phyloP scores from a whole-genome alignment of 1,140 invertebrate genomes.

The Drosophila burlai region DNA sequence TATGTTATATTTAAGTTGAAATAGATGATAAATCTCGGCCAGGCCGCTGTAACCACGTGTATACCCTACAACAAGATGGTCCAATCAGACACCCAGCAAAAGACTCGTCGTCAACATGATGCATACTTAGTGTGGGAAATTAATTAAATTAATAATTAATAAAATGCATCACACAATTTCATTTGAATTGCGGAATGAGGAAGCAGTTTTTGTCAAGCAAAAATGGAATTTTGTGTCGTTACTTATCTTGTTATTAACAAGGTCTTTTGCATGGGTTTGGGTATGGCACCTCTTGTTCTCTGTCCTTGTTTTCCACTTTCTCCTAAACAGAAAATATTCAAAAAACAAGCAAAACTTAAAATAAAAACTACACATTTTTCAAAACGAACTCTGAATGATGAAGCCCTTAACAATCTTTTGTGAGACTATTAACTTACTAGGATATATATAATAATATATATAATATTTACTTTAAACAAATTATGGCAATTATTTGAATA shows the following conservation, averaged over 20 bases:
- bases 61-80: conserved; percentile 16
- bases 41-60: conserved; percentile 59
- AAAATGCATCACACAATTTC: not conserved
- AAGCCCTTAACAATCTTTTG: conserved; percentile 73
- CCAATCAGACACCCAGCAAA: conserved; percentile 40
- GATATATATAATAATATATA: conserved; percentile 29
- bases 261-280: conserved; percentile 53
- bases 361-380: conserved; percentile 44
- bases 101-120: conserved; percentile 31
- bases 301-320: conserved; percentile 50
- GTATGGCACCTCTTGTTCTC: conserved; percentile 20
- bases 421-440: conserved; percentile 74
- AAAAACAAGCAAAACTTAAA: conserved; percentile 12
- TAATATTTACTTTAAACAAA: conserved; percentile 50
- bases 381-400: conserved; percentile 19
- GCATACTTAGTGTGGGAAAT: conserved; percentile 16
- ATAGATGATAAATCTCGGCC: conserved; percentile 68
- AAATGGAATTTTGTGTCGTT: not conserved
- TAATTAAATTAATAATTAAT: too few relatives aligned
- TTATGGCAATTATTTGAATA: conserved; percentile 45
- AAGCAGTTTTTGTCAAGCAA: not conserved
- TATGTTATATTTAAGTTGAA: conserved; percentile 68
- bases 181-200: not conserved
- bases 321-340: conserved; percentile 12
- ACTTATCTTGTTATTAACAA: not conserved